Percentiles rank a stretch among this genome's conserved stretches.
These are phyloP conservation scores for Brachystomella parvula DNA, from an alignment of 1,140 invertebrate genomes.

Conservation along the genomic window DNA sequence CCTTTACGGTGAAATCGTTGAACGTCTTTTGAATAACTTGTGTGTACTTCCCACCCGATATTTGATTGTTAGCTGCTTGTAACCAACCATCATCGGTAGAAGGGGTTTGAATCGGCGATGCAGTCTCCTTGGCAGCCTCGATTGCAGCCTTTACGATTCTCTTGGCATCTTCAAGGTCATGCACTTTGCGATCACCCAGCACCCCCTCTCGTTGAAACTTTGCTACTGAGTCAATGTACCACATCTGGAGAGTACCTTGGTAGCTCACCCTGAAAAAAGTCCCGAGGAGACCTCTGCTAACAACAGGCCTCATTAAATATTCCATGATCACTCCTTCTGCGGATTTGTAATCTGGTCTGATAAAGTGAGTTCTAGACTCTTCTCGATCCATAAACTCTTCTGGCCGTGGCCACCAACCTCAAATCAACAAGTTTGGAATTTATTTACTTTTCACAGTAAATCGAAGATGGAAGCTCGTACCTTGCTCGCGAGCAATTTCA, in stretches of 20 bases:
- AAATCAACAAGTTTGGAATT: too few species aligned
- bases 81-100: too few species aligned
- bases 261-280: neutral
- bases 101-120: neutral
- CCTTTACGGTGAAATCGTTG: neutral
- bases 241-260: neutral
- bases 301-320: neutral
- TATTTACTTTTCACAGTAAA: too few species aligned
- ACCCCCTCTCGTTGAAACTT: neutral
- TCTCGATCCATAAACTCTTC: neutral
- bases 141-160: neutral
- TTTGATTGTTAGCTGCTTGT: too few species aligned
- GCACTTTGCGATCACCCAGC: neutral
- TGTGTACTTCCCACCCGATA: too few species aligned
- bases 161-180: neutral
- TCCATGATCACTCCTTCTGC: neutral
- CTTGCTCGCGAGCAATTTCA: neutral
- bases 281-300: neutral
- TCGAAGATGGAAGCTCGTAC: too few species aligned
- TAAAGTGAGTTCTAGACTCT: neutral
- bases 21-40: too few species aligned
- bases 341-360: neutral
- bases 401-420: neutral
- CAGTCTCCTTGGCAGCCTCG: neutral
- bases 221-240: neutral